Base-by-base conservation (phyloP, 1,140 invertebrate genomes). In the Drosophila sturtevanti region DNA sequence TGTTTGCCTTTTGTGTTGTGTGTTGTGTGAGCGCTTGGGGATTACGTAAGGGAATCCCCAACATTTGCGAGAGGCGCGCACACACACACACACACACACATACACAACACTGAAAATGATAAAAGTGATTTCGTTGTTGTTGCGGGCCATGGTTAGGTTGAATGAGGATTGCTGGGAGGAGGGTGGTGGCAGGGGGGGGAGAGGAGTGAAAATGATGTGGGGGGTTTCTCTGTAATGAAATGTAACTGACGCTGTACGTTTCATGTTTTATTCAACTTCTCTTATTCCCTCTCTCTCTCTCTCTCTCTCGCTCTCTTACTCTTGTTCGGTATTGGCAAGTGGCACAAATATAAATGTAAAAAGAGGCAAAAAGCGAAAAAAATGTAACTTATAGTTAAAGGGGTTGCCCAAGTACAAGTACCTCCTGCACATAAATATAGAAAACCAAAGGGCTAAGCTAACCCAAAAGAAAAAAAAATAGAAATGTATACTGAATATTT, bases 21-120 rank as follows among this genome's bases (percentile, higher is more conserved):
- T 77, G 75, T 81, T 81, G 77, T 86, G 82, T 87, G 75, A 71
- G 82, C 84, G 82, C 84, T 87, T 78, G 82, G 82, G 82, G 82
- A 89, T 87, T 87, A 87, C 82, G 82, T 87, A 87, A 87, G 82
- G 82, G 82, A 87, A 89, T 87, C 84, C 82, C 82, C 82, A 87
- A 77, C 82, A 87, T 87, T 75, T 89, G 76, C 82, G 82, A 79
- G 72, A 56, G 31, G 75, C 79, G 69, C 79, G 65, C 82, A 62
- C 62, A 82, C 68, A n/a, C n/a, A n/a, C n/a, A n/a, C n/a, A n/a
- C n/a, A n/a, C n/a, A n/a, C 79, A 67, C 79, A 63, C 82, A 62
- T 58, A 82, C 68, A 38, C 79, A 74, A 81, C 75, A 77, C 77
- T 44, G 34, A 71, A 48, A 69, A 74, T 78, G 52, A 64, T 79